These are phyloP conservation scores for Malurus elegans DNA, from an alignment of 2,113 vertebrate genomes.

Conservation along the genomic window DNA sequence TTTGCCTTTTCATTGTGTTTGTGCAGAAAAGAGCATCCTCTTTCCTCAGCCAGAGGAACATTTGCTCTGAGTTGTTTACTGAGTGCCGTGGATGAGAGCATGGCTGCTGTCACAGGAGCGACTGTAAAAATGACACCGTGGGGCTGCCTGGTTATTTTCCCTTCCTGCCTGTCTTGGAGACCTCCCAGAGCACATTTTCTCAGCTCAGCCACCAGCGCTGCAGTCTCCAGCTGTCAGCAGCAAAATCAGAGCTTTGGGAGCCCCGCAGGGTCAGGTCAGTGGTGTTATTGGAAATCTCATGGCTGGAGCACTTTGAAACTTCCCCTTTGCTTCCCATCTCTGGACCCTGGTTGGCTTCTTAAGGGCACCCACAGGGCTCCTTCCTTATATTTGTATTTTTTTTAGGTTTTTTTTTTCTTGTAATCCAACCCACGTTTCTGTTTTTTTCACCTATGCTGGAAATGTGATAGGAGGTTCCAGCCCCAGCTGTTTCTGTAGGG, in stretches of 20 bases:
- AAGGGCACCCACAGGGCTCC: neutral
- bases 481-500: neutral
- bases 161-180: neutral
- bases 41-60: neutral
- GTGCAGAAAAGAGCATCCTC: conserved; percentile 34
- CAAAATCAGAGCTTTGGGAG: neutral
- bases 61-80: conserved; percentile 25
- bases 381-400: neutral
- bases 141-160: conserved; percentile 25
- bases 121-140: neutral
- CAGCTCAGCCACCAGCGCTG: neutral
- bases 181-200: conserved; percentile 20
- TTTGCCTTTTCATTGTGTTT: neutral
- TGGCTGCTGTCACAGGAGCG: conserved; percentile 33
- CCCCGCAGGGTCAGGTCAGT: neutral
- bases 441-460: neutral
- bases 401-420: neutral
- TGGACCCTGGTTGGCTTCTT: neutral
- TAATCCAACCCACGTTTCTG: neutral
- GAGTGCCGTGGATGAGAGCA: neutral
- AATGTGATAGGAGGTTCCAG: neutral
- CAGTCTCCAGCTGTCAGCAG: conserved; percentile 28
- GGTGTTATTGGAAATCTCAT: neutral
- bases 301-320: neutral
- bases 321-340: neutral